Evolutionary conservation across 2,113 vertebrate species (phyloP), one percentile per base, ranked within the genome.

Genomic region (Oxygymnocypris stewartii): DNA sequence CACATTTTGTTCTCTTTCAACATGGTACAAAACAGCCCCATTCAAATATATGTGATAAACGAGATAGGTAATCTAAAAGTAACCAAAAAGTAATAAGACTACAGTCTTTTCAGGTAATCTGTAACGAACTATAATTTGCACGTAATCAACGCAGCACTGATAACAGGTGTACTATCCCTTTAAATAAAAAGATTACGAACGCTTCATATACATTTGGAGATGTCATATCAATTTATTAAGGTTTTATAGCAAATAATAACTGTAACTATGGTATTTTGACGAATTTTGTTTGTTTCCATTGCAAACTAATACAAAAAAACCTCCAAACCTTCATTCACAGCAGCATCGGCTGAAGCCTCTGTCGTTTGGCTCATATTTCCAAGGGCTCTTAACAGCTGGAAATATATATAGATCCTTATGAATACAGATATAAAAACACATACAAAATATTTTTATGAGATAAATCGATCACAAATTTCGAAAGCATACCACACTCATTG

Each of bases 361-460:
- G 94, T 84, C 83, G 93, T 91, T 93, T 93, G 91, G 93, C 94
- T 95, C 95, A 95, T 95, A 88, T 93, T 95, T 89, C 18, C 67
- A 47, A 80, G 54, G 65, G 35, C 79, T 75, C 18, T 81, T 89
- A 59, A 89, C 31, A 84, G 67, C 88, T 89, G 84, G 75, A 89
- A 87, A 80, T 75, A 71, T 63, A 86, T 71, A 86, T 42, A 84
- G 65, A 59, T 40, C 6, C 31, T 35, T n/a, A 82, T 49, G 35
- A 82, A 82, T 69, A 51, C 18, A 4, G 7, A 84, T 83, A 44
- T 44, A 8, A 44, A 74, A 40, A 57, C 11, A 74, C 57, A 73
- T 40, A 16, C 0, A 6, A 84, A n/a, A 74, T 54, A 18, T 40
- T 40, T 25, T 57, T 51, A 18, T 18, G 28, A 51, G 25, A 31